Evolutionary conservation across 2,113 vertebrate species (phyloP).

Genomic region (Morone chrysops): DNA sequence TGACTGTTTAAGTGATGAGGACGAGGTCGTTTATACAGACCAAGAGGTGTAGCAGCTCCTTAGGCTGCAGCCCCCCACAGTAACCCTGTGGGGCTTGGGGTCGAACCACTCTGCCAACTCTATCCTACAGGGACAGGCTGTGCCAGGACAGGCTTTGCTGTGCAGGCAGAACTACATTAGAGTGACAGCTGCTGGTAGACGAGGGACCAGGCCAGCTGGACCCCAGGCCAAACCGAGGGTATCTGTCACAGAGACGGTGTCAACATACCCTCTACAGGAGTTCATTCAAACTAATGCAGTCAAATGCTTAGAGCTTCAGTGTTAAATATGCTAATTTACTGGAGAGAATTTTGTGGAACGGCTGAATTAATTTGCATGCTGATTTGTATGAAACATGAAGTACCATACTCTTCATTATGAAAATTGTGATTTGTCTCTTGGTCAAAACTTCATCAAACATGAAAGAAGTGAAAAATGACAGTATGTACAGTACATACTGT

Average conservation of each 20-base stretch:
- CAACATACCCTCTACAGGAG: conserved; percentile 49
- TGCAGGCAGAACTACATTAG: conserved; percentile 59
- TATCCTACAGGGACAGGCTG: conserved; percentile 63
- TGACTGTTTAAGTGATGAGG: conserved; percentile 69
- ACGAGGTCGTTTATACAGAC: conserved; percentile 64
- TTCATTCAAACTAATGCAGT: conserved; percentile 61
- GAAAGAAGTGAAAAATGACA: conserved; percentile 6
- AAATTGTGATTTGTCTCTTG: conserved; percentile 27
- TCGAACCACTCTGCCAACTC: conserved; percentile 60
- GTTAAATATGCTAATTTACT: conserved; percentile 67
- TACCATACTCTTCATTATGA: conserved; percentile 19
- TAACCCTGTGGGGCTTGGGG: conserved; percentile 55
- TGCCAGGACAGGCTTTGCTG: conserved; percentile 37
- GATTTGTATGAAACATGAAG: conserved; percentile 49
- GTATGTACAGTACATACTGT: conserved; percentile 5
- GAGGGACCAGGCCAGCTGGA: conserved; percentile 54
- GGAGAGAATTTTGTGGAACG: conserved; percentile 50
- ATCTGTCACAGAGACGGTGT: conserved; percentile 68
- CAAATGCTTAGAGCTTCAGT: conserved; percentile 58
- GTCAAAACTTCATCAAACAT: conserved; percentile 30
- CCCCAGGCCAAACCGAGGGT: conserved; percentile 54
- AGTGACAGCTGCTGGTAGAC: conserved; percentile 79
- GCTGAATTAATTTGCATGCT: conserved; percentile 67
- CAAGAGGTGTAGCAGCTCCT: conserved; percentile 61
- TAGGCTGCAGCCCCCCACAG: conserved; percentile 28